Percentiles rank a stretch among this genome's conserved stretches.
Evolutionary conservation across 2,888 invertebrate genomes (phyloP).

Genomic region (Ichneumon xanthorius): DNA sequence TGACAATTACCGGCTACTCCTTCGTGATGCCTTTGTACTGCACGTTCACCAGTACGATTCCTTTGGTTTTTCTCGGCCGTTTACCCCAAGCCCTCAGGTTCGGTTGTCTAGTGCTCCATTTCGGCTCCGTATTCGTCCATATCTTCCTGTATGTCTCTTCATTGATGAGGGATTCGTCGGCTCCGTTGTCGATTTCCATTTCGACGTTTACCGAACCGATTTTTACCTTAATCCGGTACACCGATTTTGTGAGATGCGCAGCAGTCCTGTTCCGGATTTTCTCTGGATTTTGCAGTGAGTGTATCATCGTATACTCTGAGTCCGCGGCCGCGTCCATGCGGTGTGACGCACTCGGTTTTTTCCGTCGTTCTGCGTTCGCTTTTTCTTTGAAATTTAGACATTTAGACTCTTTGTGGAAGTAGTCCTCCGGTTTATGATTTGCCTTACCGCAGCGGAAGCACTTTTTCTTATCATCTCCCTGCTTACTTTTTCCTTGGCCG

Average conservation of each 20-base stretch:
- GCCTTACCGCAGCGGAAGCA: slow-evolving; percentile 41
- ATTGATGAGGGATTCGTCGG: background rate
- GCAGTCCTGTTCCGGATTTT: background rate
- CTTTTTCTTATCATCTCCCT: background rate
- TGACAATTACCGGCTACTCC: slow-evolving; percentile 20
- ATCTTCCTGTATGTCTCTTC: background rate
- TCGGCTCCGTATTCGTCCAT: background rate
- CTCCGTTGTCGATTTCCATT: background rate
- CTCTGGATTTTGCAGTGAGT: background rate
- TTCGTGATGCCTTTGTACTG: slow-evolving; percentile 9
- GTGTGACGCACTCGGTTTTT: background rate
- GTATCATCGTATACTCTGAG: background rate
- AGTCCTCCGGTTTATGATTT: slow-evolving; percentile 40
- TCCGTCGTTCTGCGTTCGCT: background rate
- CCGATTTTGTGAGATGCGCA: background rate
- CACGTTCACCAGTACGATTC: slow-evolving; percentile 15
- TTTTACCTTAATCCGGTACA: background rate
- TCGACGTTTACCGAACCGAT: background rate
- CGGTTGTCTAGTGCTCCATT: slow-evolving; percentile 8
- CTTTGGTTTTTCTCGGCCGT: slow-evolving; percentile 3
- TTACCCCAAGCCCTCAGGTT: slow-evolving; percentile 39
- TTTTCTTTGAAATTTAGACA: slow-evolving; percentile 28
- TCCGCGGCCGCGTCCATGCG: background rate
- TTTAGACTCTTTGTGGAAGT: slow-evolving; percentile 40
- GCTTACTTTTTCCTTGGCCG: background rate